Evolutionary conservation across 2,797 vertebrate genomes (phyloP).

Genomic region (Pseudopleuronectes americanus): DNA sequence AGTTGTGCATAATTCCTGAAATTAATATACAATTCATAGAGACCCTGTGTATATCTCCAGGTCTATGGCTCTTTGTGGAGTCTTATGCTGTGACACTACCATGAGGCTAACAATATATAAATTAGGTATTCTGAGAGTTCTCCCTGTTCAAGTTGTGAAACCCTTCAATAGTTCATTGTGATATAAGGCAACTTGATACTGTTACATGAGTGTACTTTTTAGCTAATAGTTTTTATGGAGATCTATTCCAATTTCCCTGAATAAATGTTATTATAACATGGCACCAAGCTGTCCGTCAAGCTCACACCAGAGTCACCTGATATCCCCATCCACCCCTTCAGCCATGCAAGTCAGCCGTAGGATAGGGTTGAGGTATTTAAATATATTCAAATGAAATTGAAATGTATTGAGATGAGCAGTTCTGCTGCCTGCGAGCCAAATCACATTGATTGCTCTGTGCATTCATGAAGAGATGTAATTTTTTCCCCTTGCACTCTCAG

Average conservation of each 20-base stretch:
- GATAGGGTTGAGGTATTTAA: constrained; percentile 69
- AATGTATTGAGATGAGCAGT: constrained; percentile 79
- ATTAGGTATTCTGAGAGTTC: neutral
- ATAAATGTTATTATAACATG: constrained; percentile 60
- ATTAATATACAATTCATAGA: too few species aligned
- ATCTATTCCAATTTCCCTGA: constrained; percentile 61
- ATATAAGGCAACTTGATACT: constrained; percentile 17
- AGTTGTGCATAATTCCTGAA: too few species aligned
- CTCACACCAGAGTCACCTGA: constrained; percentile 40
- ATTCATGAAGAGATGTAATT: constrained; percentile 62
- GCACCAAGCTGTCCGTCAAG: constrained; percentile 62
- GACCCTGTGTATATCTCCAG: too few species aligned
- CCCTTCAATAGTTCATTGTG: constrained; percentile 9
- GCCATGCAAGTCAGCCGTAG: constrained; percentile 70
- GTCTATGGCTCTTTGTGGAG: too few species aligned
- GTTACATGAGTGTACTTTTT: constrained; percentile 19
- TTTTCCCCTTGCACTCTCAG: constrained; percentile 24
- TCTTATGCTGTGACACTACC: neutral
- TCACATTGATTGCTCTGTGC: constrained; percentile 72
- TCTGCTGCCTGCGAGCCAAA: constrained; percentile 67
- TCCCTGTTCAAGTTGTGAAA: neutral
- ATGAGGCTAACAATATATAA: neutral
- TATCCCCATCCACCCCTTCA: constrained; percentile 43
- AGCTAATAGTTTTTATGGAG: constrained; percentile 51
- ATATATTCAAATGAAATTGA: constrained; percentile 81